Conservation (phyloP, 2,113 vertebrate species). For the Narcine bancroftii region DNA sequence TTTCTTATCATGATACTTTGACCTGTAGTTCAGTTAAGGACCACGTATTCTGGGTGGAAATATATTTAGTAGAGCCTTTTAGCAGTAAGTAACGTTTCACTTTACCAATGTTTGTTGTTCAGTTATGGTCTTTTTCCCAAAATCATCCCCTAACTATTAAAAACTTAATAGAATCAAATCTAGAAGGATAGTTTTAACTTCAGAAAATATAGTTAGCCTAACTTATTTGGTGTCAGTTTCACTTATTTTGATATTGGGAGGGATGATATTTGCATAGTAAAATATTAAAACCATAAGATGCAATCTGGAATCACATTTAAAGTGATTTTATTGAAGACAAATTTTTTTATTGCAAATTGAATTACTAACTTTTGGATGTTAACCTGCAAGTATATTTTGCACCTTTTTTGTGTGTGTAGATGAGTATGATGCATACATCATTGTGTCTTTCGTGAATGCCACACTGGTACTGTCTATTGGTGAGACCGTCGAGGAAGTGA, state of each 20-base stretch:
- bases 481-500: constrained; percentile 98
- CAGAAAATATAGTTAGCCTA: not conserved
- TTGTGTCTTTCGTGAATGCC: constrained; percentile 97
- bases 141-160: not conserved
- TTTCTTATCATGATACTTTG: not conserved
- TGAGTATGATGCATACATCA: constrained; percentile 97
- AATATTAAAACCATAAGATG: not conserved
- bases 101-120: not conserved
- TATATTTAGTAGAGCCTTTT: not conserved
- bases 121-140: not conserved
- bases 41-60: not conserved
- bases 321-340: not conserved
- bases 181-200: not conserved
- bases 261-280: not conserved
- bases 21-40: not conserved
- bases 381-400: constrained; percentile 14
- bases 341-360: not conserved
- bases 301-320: not conserved
- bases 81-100: not conserved
- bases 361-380: constrained; percentile 21
- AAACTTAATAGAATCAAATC: not conserved
- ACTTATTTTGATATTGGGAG: not conserved
- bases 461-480: constrained; percentile 91
- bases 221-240: not conserved
- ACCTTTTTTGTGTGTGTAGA: constrained; percentile 55